Percentiles rank a stretch among this genome's conserved stretches.
phyloP scores from a whole-genome alignment of 30 jellyfish, hydroid and myxozoan species.

The Pseudorhiza aurosa region DNA sequence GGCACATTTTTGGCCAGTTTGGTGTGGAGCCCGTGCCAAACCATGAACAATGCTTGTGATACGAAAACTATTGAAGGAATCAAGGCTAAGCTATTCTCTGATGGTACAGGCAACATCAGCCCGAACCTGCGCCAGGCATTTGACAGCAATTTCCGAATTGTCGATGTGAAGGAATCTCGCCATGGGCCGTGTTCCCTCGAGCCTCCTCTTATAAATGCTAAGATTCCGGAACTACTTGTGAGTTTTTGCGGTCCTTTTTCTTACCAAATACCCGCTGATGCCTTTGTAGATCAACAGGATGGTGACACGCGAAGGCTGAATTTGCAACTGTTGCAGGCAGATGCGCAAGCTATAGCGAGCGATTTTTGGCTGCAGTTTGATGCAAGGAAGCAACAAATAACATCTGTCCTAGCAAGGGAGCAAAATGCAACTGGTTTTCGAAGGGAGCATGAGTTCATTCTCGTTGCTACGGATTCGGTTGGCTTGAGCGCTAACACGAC shows the following conservation, averaged over 20 bases:
- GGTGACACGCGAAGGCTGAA: slow-evolving; percentile 72
- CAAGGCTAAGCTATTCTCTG: slow-evolving; percentile 4
- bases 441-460: slow-evolving; percentile 19
- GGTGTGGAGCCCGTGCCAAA: slow-evolving; percentile 48
- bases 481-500: slow-evolving; percentile 32
- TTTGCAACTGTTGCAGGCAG: slow-evolving; percentile 31
- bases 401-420: slow-evolving; percentile 29
- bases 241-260: slow-evolving; percentile 75
- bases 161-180: slow-evolving; percentile 24
- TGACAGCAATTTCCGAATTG: slow-evolving; percentile 27
- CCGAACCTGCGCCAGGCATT: slow-evolving; percentile 1
- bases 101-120: slow-evolving; percentile 28
- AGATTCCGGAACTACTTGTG: slow-evolving; percentile 39
- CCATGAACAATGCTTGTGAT: slow-evolving; percentile 22
- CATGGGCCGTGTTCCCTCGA: slow-evolving; percentile 54
- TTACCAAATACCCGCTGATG: slow-evolving; percentile 62
- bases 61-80: neutral
- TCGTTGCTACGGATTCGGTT: slow-evolving; percentile 69
- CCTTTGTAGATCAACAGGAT: slow-evolving; percentile 86
- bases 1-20: slow-evolving; percentile 8
- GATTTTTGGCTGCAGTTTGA: slow-evolving; percentile 77
- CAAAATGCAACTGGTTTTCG: slow-evolving; percentile 11
- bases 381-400: slow-evolving; percentile 11
- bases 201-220: slow-evolving; percentile 7
- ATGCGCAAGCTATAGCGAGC: slow-evolving; percentile 20